Conservation (phyloP, 2,797 vertebrate genomes). For the Takifugu rubripes region DNA sequence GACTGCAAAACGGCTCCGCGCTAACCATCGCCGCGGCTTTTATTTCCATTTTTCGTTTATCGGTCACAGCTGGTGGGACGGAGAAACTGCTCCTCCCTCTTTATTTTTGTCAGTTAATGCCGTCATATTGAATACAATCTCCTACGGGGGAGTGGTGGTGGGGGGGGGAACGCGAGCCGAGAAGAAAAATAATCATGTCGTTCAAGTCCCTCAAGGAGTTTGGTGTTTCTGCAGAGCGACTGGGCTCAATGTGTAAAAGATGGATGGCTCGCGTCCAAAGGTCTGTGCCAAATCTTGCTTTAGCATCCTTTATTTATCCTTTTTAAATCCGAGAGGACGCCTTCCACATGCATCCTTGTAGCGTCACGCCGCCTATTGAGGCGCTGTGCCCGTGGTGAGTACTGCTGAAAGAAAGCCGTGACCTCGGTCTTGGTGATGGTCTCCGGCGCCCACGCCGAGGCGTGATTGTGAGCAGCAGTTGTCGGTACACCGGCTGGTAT, state of each 20-base stretch:
- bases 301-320: not conserved
- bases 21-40: slow-evolving; percentile 49
- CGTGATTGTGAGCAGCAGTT: slow-evolving; percentile 13
- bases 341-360: not conserved
- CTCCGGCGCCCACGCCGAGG: slow-evolving; percentile 6
- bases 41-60: slow-evolving; percentile 46
- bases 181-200: slow-evolving; percentile 57
- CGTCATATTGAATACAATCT: slow-evolving; percentile 38
- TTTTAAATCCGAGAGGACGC: not conserved
- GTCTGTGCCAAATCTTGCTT: slow-evolving; percentile 52
- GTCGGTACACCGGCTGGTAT: slow-evolving; percentile 39
- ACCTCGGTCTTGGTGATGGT: slow-evolving; percentile 1
- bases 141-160: slow-evolving; percentile 20
- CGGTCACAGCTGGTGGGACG: slow-evolving; percentile 33
- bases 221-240: slow-evolving; percentile 71
- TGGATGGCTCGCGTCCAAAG: slow-evolving; percentile 76
- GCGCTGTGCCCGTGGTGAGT: slow-evolving; percentile 10
- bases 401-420: not conserved
- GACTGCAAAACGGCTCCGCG: slow-evolving; percentile 36
- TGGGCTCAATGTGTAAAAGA: slow-evolving; percentile 74
- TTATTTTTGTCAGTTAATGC: slow-evolving; percentile 8
- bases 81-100: no score
- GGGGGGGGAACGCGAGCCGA: slow-evolving; percentile 11
- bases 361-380: not conserved
- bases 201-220: slow-evolving; percentile 73